Percentiles rank a stretch among this genome's conserved stretches.
These are phyloP conservation scores for Scolanthus callimorphus DNA, from an alignment of 92 coral and sea anemone genomes.

Conservation along the genomic window DNA sequence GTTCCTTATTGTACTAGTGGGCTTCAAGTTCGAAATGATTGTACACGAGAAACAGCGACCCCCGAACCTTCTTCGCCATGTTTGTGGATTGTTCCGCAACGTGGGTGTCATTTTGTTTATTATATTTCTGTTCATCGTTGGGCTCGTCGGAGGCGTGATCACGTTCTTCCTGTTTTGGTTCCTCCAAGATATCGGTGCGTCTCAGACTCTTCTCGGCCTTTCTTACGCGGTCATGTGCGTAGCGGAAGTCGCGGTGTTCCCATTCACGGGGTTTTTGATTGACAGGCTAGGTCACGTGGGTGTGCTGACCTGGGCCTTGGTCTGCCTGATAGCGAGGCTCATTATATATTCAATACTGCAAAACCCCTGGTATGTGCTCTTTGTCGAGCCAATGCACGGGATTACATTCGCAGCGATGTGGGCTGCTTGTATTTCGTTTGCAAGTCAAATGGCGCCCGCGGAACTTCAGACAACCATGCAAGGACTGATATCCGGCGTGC, in stretches of 20 bases:
- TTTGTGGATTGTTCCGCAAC: background rate
- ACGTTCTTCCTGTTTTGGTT: background rate
- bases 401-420: slow-evolving; percentile 4
- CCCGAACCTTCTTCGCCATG: background rate
- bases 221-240: background rate
- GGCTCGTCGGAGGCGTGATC: background rate
- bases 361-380: slow-evolving; percentile 1
- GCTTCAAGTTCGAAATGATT: background rate
- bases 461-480: background rate
- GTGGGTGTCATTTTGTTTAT: background rate
- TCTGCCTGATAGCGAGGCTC: background rate
- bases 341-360: background rate
- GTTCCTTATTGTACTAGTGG: background rate
- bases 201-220: background rate
- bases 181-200: slow-evolving; percentile 3
- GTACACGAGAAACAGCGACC: background rate
- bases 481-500: background rate
- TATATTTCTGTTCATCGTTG: background rate
- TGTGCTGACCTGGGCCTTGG: background rate
- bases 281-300: slow-evolving; percentile 1
- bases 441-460: background rate
- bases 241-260: background rate
- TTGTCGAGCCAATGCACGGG: background rate
- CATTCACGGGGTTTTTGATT: background rate
- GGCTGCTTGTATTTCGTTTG: background rate